Conservation (phyloP, 2,888 invertebrate species). For the Terebella lapidaria region DNA sequence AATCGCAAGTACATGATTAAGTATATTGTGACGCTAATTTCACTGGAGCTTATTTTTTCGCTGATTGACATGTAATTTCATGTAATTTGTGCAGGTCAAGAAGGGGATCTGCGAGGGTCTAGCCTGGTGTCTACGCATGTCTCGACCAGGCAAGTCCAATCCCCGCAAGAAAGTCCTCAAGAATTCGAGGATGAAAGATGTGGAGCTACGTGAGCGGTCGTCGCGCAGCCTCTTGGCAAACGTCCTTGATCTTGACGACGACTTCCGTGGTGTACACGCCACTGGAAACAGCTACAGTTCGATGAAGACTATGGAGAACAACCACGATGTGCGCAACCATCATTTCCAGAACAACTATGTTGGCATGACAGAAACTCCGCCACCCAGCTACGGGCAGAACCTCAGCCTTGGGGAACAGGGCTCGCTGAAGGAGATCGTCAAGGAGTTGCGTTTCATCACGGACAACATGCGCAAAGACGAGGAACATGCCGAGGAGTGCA, state of each 20-base stretch:
- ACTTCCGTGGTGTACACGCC: constrained; percentile 60
- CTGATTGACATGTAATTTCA: too few species aligned
- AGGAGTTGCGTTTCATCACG: constrained; percentile 89
- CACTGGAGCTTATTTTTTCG: too few species aligned
- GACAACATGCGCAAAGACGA: constrained; percentile 92
- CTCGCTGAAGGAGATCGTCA: constrained; percentile 89
- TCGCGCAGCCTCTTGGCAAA: constrained; percentile 93
- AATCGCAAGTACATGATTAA: too few species aligned
- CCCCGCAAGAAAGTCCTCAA: constrained; percentile 81
- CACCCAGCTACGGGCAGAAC: too few species aligned
- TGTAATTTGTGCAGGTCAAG: too few species aligned
- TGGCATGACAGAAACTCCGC: not conserved
- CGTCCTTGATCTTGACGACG: constrained; percentile 95
- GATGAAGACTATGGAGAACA: not conserved
- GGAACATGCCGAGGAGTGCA: constrained; percentile 85
- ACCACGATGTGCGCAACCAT: not conserved
- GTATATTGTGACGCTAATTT: too few species aligned
- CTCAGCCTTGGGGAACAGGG: constrained; percentile 40
- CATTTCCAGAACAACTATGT: not conserved
- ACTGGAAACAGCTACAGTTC: not conserved
- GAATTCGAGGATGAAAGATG: constrained; percentile 78
- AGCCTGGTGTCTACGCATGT: constrained; percentile 94
- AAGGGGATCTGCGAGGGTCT: constrained; percentile 94
- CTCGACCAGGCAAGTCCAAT: constrained; percentile 69
- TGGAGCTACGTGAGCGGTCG: constrained; percentile 85